These are phyloP conservation scores for Clinocottus analis DNA, from an alignment of 2,113 vertebrate species.

Conservation along the genomic window DNA sequence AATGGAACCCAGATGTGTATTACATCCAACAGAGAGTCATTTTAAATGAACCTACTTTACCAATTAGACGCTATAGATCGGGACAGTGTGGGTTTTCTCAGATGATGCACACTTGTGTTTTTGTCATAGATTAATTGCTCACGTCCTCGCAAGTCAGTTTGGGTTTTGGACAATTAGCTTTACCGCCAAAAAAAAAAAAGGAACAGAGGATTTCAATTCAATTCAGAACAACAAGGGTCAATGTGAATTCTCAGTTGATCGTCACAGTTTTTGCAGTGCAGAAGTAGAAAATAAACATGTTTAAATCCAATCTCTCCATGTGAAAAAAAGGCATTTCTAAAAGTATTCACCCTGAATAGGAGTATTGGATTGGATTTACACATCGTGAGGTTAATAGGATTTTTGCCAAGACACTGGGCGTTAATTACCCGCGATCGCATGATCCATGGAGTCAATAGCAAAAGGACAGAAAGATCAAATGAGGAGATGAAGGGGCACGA, in stretches of 20 bases:
- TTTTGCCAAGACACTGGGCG: conserved; percentile 55
- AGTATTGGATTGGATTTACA: conserved; percentile 23
- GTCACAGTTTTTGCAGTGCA: conserved; percentile 12
- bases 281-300: not conserved
- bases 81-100: conserved; percentile 3
- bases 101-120: not conserved
- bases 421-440: conserved; percentile 70
- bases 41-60: conserved; percentile 53
- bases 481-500: conserved; percentile 62
- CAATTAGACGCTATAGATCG: conserved; percentile 34
- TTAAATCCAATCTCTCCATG: not conserved
- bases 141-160: not conserved
- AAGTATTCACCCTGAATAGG: conserved; percentile 14
- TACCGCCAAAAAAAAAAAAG: not conserved
- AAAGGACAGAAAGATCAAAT: conserved; percentile 71
- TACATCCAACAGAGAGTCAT: conserved; percentile 56
- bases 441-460: conserved; percentile 68
- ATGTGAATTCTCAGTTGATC: not conserved
- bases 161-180: conserved; percentile 14
- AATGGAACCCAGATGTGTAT: conserved; percentile 68
- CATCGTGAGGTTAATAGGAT: conserved; percentile 28
- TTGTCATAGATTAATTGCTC: not conserved
- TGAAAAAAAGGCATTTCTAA: conserved; percentile 1
- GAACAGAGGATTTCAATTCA: not conserved
- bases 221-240: not conserved